Base-by-base conservation (phyloP, 2,797 vertebrate species). In the Knipowitschia caucasica region DNA sequence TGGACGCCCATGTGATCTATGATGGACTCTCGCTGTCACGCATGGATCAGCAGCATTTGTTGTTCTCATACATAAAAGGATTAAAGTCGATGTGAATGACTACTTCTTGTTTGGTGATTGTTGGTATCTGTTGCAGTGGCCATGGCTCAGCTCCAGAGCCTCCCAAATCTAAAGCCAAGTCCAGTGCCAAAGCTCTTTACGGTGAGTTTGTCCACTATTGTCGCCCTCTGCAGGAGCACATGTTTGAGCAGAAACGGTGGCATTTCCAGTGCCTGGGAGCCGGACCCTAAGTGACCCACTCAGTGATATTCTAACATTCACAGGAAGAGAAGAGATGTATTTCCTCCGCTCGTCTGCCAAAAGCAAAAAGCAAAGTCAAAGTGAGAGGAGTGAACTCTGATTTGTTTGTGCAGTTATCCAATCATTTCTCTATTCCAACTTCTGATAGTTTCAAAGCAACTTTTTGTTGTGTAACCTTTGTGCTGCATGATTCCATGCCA, bases 281-380 rank as follows among this genome's bases (percentile, higher is more conserved):
- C 7, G 6, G n/a, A n/a, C n/a, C n/a, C n/a, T n/a, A n/a, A n/a
- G n/a, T n/a, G 20, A 25, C 18, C 20, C 26, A 4, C 35, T 20
- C 46, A 39, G 6, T 47, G 26, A 51, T 51, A 31, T 81, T 88
- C 46, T 88, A 73, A 74, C 83, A 49, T 73, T 39, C 84, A 68
- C 83, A 95, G 93, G 92, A 85, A 81, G 90, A 68, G 94, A 95
- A 52, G 93, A 93, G 76, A 84, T 91, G 26, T 97, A 94, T 83
- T 98, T 96, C 89, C 91, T 96, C 59, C 92, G 89, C 72, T 92
- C 94, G 2, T 97, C 94, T 35, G 89, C 94, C 80, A 96, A 94
- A 93, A 92, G 94, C 64, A 95, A 92, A 90, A 93, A 90, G 89
- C 94, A 90, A 93, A 93, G 93, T 95, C 91, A 89, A 74, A 73